Evolutionary conservation across 2,888 invertebrate genomes (phyloP).

Genomic region (Branchinecta sandiegonensis): DNA sequence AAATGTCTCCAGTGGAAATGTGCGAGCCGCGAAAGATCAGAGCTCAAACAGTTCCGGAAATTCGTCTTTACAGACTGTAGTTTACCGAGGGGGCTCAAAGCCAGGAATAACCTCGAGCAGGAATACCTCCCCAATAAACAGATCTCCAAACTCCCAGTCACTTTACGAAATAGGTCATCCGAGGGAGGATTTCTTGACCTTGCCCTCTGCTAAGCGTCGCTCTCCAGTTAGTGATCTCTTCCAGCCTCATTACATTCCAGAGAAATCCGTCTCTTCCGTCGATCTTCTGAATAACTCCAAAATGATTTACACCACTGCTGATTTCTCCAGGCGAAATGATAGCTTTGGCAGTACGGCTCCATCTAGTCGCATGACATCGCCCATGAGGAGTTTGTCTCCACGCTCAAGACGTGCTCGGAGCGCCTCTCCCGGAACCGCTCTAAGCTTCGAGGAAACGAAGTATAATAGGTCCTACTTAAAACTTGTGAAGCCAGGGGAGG

Average conservation of each 20-base stretch:
- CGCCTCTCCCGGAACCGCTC: slow-evolving; percentile 42
- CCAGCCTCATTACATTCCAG: slow-evolving; percentile 26
- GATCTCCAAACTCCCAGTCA: background rate
- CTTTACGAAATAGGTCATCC: slow-evolving; percentile 37
- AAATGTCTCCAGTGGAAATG: background rate
- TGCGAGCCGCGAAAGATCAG: background rate
- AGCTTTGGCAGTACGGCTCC: slow-evolving; percentile 20
- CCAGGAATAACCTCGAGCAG: background rate
- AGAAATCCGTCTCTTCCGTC: slow-evolving; percentile 27
- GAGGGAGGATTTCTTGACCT: slow-evolving; percentile 33
- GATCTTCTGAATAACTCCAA: slow-evolving; percentile 22
- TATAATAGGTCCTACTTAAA: slow-evolving; percentile 53
- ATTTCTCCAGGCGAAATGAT: slow-evolving; percentile 24
- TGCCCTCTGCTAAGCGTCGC: slow-evolving; percentile 36
- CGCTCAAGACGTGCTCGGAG: slow-evolving; percentile 23
- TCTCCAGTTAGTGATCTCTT: slow-evolving; percentile 27
- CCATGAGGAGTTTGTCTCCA: slow-evolving; percentile 22
- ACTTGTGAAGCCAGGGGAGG: slow-evolving; percentile 58
- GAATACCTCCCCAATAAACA: no score
- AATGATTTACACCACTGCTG: slow-evolving; percentile 10
- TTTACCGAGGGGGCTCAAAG: background rate
- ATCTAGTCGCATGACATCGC: slow-evolving; percentile 16
- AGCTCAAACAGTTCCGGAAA: background rate
- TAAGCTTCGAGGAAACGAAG: slow-evolving; percentile 52
- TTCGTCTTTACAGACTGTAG: background rate